These are phyloP conservation scores for Vultur gryphus DNA, from an alignment of 2,797 vertebrate species.

Conservation along the genomic window DNA sequence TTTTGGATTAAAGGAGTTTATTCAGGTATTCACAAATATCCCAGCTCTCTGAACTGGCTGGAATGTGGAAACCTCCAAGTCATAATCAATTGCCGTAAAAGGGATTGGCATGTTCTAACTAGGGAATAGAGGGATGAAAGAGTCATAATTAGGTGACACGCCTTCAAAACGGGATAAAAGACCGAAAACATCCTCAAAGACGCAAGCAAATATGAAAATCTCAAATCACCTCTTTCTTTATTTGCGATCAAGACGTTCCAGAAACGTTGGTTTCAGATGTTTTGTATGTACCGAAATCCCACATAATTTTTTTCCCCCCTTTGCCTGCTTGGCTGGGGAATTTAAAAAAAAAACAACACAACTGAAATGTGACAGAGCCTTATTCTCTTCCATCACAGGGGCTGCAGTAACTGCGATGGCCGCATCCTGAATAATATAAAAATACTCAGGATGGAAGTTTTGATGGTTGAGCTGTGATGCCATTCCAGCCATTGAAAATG, in stretches of 20 bases:
- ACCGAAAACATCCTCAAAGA: slow-evolving; percentile 63
- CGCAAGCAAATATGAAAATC: slow-evolving; percentile 2
- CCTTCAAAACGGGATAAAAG: slow-evolving; percentile 69
- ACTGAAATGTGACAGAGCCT: background rate
- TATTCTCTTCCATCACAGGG: background rate
- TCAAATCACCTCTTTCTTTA: slow-evolving; percentile 63
- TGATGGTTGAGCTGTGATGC: background rate
- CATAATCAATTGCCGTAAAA: slow-evolving; percentile 70
- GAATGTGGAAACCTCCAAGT: slow-evolving; percentile 74
- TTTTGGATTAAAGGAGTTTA: slow-evolving; percentile 80
- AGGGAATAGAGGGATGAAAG: slow-evolving; percentile 73
- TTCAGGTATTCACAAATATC: slow-evolving; percentile 78
- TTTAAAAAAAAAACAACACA: background rate
- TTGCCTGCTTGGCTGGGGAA: background rate
- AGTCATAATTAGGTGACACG: slow-evolving; percentile 63
- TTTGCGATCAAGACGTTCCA: background rate
- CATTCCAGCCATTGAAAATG: background rate
- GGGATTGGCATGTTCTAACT: slow-evolving; percentile 55
- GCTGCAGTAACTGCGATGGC: background rate
- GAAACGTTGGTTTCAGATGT: slow-evolving; percentile 35
- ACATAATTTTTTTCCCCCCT: background rate
- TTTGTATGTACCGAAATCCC: background rate
- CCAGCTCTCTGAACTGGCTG: slow-evolving; percentile 67
- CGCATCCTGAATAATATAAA: background rate
- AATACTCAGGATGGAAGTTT: background rate